Evolutionary conservation across 2,113 vertebrate species (phyloP).

Genomic region (Columbina picui): DNA sequence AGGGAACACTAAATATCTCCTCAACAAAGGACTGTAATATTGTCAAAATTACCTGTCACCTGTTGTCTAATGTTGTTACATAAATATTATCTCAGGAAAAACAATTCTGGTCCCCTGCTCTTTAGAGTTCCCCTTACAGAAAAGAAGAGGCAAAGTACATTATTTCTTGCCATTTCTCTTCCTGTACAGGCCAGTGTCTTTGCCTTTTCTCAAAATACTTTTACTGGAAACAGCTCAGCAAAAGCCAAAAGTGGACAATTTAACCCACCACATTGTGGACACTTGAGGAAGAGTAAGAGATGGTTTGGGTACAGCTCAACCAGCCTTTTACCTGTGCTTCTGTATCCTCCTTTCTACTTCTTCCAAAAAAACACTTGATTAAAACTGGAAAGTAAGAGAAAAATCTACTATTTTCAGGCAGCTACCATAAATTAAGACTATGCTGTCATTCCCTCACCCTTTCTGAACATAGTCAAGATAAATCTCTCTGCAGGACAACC

Average conservation of each 20-base stretch:
- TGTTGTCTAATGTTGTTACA: not conserved
- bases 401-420: not conserved
- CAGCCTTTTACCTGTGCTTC: not conserved
- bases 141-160: not conserved
- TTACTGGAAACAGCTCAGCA: not conserved
- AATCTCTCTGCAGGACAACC: not conserved
- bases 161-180: not conserved
- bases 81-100: not conserved
- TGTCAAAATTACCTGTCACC: not conserved
- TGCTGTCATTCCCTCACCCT: not conserved
- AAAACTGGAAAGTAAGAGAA: not conserved
- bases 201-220: not conserved
- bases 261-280: not conserved
- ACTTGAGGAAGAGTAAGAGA: not conserved
- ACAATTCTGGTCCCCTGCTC: not conserved
- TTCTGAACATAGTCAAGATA: not conserved
- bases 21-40: not conserved
- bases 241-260: not conserved
- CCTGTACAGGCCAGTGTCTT: not conserved
- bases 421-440: not conserved
- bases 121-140: not conserved
- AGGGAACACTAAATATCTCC: not conserved
- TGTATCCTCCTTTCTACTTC: not conserved
- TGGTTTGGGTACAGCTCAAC: not conserved
- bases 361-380: not conserved